Conservation (phyloP, 2,797 vertebrate species). For the Buphagus erythrorhynchus region DNA sequence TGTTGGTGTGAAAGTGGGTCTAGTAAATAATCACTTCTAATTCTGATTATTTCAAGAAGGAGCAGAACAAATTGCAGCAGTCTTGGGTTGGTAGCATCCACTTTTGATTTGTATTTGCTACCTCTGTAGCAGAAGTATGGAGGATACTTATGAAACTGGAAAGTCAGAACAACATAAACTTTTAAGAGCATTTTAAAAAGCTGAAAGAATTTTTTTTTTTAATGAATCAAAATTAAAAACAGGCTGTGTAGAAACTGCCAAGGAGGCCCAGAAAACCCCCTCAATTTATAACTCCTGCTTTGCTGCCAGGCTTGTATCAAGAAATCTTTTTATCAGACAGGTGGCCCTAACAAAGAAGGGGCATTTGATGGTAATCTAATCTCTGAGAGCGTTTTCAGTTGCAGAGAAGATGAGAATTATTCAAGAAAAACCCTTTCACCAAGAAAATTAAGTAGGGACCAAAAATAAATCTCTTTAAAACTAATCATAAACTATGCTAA, state of each 20-base stretch:
- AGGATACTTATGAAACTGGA: neutral
- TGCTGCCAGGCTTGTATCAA: neutral
- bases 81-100: neutral
- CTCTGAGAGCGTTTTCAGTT: conserved; percentile 52
- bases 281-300: neutral
- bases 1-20: neutral
- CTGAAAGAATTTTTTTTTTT: neutral
- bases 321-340: conserved; percentile 44
- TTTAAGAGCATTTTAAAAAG: neutral
- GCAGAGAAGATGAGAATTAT: conserved; percentile 26
- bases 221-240: neutral
- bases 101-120: neutral
- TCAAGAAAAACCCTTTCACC: neutral
- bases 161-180: neutral
- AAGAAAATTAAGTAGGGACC: neutral
- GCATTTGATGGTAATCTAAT: conserved; percentile 64
- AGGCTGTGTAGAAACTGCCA: neutral
- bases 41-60: neutral
- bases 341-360: conserved; percentile 56
- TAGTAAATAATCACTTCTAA: neutral
- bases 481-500: neutral
- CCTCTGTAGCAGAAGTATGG: neutral
- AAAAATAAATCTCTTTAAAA: neutral
- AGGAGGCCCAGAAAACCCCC: neutral
- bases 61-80: neutral